Evolutionary conservation across 2,888 invertebrate species (phyloP).

Genomic region (Orchestes rusci): DNA sequence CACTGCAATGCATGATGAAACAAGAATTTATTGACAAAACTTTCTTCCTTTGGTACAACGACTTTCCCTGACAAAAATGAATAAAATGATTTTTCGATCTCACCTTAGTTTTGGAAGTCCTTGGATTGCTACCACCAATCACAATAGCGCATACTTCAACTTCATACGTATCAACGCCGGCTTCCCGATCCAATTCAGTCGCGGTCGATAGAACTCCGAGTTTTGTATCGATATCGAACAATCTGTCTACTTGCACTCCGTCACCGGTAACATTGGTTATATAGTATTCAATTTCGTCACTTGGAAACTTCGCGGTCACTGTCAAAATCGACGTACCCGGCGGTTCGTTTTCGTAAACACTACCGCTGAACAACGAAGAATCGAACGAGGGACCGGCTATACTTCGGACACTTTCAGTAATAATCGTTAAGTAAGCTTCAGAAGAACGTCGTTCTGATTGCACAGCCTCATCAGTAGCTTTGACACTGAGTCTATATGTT

Average conservation of each 20-base stretch:
- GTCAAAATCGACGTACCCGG: constrained; percentile 79
- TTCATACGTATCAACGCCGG: constrained; percentile 73
- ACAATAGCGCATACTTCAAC: constrained; percentile 82
- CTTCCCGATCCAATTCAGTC: constrained; percentile 74
- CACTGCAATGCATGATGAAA: too few relatives aligned
- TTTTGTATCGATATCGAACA: constrained; percentile 86
- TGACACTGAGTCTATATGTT: constrained; percentile 73
- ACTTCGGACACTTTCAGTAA: constrained; percentile 56
- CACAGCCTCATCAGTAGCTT: constrained; percentile 88
- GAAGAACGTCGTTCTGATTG: constrained; percentile 81
- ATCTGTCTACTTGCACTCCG: constrained; percentile 73
- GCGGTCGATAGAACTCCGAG: constrained; percentile 84
- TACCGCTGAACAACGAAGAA: constrained; percentile 58
- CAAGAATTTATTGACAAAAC: too few relatives aligned
- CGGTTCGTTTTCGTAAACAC: constrained; percentile 83
- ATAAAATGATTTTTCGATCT: constrained; percentile 28
- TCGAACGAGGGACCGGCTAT: constrained; percentile 52
- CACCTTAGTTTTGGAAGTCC: constrained; percentile 80
- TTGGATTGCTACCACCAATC: constrained; percentile 55
- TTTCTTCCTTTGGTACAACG: too few relatives aligned
- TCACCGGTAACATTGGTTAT: constrained; percentile 76
- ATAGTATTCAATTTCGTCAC: constrained; percentile 72
- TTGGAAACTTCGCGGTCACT: constrained; percentile 62
- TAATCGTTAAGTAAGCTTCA: constrained; percentile 78
- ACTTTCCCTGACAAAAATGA: not conserved